A percentile compares a stretch with the other conserved stretches of the same genome.
Conservation (phyloP, 2,888 invertebrate genomes). For the Zhuqinia jingwanae region DNA sequence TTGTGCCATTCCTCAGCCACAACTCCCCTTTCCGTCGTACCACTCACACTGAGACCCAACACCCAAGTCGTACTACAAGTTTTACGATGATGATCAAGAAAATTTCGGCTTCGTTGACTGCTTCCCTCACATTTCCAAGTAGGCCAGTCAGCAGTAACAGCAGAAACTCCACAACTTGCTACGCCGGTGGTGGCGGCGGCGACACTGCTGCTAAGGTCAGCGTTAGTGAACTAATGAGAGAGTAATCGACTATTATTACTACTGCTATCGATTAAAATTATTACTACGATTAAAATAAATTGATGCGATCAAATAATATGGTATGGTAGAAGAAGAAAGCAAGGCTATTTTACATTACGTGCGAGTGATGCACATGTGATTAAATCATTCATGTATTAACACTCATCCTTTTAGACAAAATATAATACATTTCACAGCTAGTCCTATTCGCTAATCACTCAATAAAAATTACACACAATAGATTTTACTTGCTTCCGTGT, state of each 20-base stretch:
- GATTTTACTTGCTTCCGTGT: too few species aligned
- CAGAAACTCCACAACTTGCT: slow-evolving; percentile 46
- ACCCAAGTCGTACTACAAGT: slow-evolving; percentile 2
- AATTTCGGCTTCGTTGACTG: slow-evolving; percentile 16
- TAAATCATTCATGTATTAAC: not conserved
- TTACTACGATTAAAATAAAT: not conserved
- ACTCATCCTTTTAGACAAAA: not conserved
- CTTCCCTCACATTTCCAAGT: not conserved
- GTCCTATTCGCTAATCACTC: not conserved
- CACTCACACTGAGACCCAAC: slow-evolving; percentile 17
- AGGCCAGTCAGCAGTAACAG: slow-evolving; percentile 8
- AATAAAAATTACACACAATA: not conserved
- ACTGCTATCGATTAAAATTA: slow-evolving; percentile 9
- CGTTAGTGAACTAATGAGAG: slow-evolving; percentile 20
- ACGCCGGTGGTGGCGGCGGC: slow-evolving; percentile 43
- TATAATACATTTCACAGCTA: not conserved
- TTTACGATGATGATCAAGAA: slow-evolving; percentile 8
- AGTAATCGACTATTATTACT: slow-evolving; percentile 49
- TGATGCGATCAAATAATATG: not conserved
- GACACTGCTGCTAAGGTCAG: not conserved
- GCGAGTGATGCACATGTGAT: not conserved
- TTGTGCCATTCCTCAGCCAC: slow-evolving; percentile 54
- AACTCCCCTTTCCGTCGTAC: slow-evolving; percentile 27
- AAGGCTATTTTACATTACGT: slow-evolving; percentile 2
- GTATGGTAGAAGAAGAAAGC: not conserved